These are phyloP conservation scores for Serinus canaria DNA, from an alignment of 2,113 vertebrate genomes.

Conservation along the genomic window DNA sequence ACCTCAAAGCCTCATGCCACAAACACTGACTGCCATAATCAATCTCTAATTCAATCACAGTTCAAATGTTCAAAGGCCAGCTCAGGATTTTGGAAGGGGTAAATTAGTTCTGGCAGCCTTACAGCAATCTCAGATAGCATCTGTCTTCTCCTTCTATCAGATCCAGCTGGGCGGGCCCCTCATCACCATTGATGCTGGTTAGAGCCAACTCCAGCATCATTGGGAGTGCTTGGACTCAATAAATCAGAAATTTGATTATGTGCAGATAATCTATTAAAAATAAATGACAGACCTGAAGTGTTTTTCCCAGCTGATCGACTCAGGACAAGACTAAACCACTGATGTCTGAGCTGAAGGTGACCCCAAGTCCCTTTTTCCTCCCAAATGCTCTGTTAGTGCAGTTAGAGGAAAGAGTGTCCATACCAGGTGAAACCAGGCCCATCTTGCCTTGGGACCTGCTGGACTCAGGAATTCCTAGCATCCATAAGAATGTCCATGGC, in stretches of 20 bases:
- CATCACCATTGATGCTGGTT: not conserved
- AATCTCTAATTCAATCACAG: not conserved
- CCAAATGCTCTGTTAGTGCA: not conserved
- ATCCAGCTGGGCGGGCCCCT: not conserved
- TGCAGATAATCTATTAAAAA: slow-evolving; percentile 1
- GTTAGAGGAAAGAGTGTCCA: not conserved
- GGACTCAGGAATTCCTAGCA: not conserved
- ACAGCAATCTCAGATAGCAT: not conserved
- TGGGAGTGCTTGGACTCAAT: not conserved
- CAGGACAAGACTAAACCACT: not conserved
- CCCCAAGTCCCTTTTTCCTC: not conserved
- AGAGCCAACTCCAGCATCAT: not conserved
- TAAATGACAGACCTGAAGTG: not conserved
- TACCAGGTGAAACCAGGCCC: not conserved
- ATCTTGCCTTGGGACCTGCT: not conserved
- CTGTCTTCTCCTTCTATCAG: slow-evolving; percentile 19
- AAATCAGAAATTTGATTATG: slow-evolving; percentile 1
- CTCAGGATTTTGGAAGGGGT: slow-evolving; percentile 21
- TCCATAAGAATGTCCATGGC: not conserved
- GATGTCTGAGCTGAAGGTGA: not conserved
- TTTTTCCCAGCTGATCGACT: not conserved
- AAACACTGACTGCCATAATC: not conserved
- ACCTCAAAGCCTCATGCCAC: not conserved
- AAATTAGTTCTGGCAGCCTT: slow-evolving; percentile 22
- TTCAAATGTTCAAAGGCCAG: slow-evolving; percentile 16